Evolutionary conservation across 1,140 invertebrate species (phyloP).

Genomic region (Cotesia chilonis): DNA sequence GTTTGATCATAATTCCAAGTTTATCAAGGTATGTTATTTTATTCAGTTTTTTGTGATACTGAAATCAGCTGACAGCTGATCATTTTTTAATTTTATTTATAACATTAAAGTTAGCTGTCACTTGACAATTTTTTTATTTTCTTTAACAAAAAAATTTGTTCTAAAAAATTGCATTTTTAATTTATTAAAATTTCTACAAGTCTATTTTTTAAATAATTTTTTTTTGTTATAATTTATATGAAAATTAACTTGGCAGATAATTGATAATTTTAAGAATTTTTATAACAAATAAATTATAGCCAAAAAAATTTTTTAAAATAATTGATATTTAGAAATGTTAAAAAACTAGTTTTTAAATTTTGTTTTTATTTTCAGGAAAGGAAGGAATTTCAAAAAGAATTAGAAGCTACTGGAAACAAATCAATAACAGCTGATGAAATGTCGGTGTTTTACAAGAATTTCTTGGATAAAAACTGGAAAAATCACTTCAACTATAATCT

Average conservation of each 20-base stretch:
- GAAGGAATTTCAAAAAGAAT: constrained; percentile 70
- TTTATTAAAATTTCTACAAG: too few relatives aligned
- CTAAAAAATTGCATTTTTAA: too few relatives aligned
- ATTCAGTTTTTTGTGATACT: neutral
- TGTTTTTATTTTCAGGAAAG: constrained; percentile 69
- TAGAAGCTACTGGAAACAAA: constrained; percentile 62
- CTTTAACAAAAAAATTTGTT: too few relatives aligned
- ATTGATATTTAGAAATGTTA: too few relatives aligned
- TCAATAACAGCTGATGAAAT: constrained; percentile 79
- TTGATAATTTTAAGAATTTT: too few relatives aligned
- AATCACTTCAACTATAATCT: constrained; percentile 76
- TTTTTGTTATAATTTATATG: neutral
- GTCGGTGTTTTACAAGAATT: constrained; percentile 85
- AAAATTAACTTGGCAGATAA: too few relatives aligned
- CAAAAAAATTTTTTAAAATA: too few relatives aligned
- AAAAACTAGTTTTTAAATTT: too few relatives aligned
- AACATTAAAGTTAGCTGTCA: neutral
- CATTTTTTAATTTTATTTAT: neutral
- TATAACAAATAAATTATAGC: too few relatives aligned
- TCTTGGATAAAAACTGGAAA: constrained; percentile 80
- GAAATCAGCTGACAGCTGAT: too few relatives aligned
- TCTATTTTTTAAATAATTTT: neutral
- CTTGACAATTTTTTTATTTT: too few relatives aligned
- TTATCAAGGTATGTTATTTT: constrained; percentile 66
- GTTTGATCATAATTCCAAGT: constrained; percentile 78